These are phyloP conservation scores for Patella pellucida DNA, from an alignment of 2,888 invertebrate species.

Conservation along the genomic window DNA sequence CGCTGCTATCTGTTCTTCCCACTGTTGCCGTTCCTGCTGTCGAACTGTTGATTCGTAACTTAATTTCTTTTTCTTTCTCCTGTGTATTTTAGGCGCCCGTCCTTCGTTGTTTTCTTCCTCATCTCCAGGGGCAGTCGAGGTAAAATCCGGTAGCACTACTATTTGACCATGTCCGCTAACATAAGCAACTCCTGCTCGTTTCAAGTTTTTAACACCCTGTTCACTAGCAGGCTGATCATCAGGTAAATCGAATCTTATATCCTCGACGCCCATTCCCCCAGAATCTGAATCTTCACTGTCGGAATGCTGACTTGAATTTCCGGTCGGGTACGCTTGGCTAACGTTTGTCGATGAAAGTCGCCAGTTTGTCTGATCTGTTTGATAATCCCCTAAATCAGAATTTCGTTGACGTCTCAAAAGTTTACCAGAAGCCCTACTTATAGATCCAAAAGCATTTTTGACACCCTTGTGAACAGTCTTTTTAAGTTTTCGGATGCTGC, in stretches of 20 bases:
- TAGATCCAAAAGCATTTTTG: constrained; percentile 55
- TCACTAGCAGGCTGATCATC: constrained; percentile 32
- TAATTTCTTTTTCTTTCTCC: constrained; percentile 52
- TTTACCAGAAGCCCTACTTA: constrained; percentile 55
- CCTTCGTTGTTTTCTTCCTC: constrained; percentile 20
- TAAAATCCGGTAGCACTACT: constrained; percentile 46
- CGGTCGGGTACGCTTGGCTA: neutral
- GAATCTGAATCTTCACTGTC: constrained; percentile 19
- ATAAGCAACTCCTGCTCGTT: constrained; percentile 56
- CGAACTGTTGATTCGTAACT: constrained; percentile 42
- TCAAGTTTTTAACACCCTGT: constrained; percentile 36
- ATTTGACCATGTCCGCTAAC: constrained; percentile 50
- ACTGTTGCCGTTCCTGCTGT: constrained; percentile 37
- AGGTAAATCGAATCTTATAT: constrained; percentile 17
- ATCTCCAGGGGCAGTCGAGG: neutral
- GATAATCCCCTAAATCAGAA: constrained; percentile 43
- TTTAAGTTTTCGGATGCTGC: constrained; percentile 54
- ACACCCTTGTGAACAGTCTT: constrained; percentile 55
- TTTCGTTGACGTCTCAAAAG: constrained; percentile 47
- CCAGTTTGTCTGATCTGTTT: constrained; percentile 44
- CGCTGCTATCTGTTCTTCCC: constrained; percentile 35
- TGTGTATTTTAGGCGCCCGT: constrained; percentile 38
- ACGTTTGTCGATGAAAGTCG: constrained; percentile 24
- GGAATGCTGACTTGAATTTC: neutral
- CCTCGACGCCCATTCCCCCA: constrained; percentile 32